A percentile compares a stretch with the other conserved stretches of the same genome.
These are phyloP conservation scores for Harpagus bidentatus DNA, from an alignment of 2,113 vertebrate species.

Conservation along the genomic window DNA sequence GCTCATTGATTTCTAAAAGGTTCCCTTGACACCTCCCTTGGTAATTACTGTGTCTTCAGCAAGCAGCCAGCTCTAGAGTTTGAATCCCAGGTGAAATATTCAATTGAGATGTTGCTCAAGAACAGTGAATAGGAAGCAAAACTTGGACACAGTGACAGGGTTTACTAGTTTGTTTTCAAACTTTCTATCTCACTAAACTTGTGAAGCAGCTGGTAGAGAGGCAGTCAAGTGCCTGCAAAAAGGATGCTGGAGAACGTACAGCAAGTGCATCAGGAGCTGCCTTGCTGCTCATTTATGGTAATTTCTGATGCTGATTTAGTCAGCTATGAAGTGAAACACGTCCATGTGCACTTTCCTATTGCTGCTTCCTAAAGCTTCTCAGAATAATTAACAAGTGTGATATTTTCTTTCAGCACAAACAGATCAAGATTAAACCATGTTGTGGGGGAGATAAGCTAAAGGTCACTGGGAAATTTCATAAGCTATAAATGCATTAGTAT, in stretches of 20 bases:
- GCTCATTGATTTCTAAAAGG: slow-evolving; percentile 64
- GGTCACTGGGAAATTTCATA: slow-evolving; percentile 64
- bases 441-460: slow-evolving; percentile 65
- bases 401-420: slow-evolving; percentile 70
- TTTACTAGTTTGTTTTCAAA: slow-evolving; percentile 58
- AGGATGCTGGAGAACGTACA: not conserved
- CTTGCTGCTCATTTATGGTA: slow-evolving; percentile 51
- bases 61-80: slow-evolving; percentile 30
- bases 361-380: slow-evolving; percentile 45
- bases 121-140: slow-evolving; percentile 13
- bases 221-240: slow-evolving; percentile 35
- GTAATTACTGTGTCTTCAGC: slow-evolving; percentile 48
- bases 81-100: slow-evolving; percentile 60
- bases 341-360: slow-evolving; percentile 16
- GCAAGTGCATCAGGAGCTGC: slow-evolving; percentile 23
- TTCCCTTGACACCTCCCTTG: slow-evolving; percentile 56
- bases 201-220: slow-evolving; percentile 46
- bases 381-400: slow-evolving; percentile 69
- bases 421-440: slow-evolving; percentile 65
- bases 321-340: slow-evolving; percentile 50
- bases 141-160: slow-evolving; percentile 6
- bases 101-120: slow-evolving; percentile 44
- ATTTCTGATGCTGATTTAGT: slow-evolving; percentile 58
- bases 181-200: slow-evolving; percentile 31
- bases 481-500: slow-evolving; percentile 58